Evolutionary conservation across 2,888 invertebrate genomes (phyloP).

Genomic region (Acanthococcus lagerstroemiae): DNA sequence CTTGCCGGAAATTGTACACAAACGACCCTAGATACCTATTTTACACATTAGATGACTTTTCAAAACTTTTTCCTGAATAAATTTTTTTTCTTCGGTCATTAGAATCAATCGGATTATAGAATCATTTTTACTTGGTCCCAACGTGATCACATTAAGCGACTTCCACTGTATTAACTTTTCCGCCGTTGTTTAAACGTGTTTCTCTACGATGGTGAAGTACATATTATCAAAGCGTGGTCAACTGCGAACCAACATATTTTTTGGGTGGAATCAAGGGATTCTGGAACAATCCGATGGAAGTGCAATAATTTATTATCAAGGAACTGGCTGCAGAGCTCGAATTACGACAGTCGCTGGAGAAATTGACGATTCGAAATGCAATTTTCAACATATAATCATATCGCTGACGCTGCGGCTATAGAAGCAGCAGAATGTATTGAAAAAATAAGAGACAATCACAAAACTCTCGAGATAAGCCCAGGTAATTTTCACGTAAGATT

Average conservation of each 20-base stretch:
- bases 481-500: not conserved
- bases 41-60: too few species aligned
- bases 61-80: too few species aligned
- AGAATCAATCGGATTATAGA: too few species aligned
- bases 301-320: not conserved
- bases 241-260: not conserved
- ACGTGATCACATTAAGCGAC: too few species aligned
- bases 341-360: not conserved
- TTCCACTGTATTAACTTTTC: not conserved
- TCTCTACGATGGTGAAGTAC: not conserved
- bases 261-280: not conserved
- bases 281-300: not conserved
- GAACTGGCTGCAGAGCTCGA: not conserved
- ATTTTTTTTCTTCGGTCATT: too few species aligned
- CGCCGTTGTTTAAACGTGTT: not conserved
- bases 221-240: not conserved
- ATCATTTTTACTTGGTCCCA: too few species aligned
- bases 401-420: not conserved
- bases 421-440: not conserved
- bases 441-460: not conserved
- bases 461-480: not conserved
- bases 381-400: not conserved
- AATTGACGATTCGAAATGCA: not conserved
- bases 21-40: too few species aligned
- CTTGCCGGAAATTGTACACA: too few species aligned